A percentile compares a stretch with the other conserved stretches of the same genome.
Evolutionary conservation across 1,140 invertebrate species (phyloP).

Genomic region (Magallana angulata): DNA sequence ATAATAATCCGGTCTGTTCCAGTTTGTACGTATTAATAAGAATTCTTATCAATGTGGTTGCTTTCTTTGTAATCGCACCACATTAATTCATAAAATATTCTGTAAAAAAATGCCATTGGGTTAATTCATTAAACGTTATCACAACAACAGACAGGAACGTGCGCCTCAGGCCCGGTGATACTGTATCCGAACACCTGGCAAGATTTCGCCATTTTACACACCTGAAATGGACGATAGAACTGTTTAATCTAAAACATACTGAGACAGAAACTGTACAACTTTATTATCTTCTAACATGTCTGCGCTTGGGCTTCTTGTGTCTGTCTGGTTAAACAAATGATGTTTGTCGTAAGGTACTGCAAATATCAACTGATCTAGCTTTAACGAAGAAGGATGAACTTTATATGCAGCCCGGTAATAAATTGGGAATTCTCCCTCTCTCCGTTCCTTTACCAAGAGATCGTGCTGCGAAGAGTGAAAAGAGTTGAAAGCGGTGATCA

Average conservation of each 20-base stretch:
- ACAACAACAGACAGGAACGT: neutral
- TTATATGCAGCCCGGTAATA: neutral
- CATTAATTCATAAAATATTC: too few species aligned
- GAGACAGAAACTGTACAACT: neutral
- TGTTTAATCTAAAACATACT: neutral
- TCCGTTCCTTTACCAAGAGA: neutral
- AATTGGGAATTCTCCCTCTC: neutral
- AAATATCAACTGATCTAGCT: too few species aligned
- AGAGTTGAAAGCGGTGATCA: neutral
- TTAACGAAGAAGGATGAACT: neutral
- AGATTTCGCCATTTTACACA: neutral
- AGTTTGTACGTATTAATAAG: too few species aligned
- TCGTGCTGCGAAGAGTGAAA: neutral
- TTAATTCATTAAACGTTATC: neutral
- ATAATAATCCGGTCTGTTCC: too few species aligned
- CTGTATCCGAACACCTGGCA: neutral
- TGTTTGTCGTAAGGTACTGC: neutral
- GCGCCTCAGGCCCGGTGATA: neutral
- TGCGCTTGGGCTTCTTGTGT: too few species aligned
- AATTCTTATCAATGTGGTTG: too few species aligned
- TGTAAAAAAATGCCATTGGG: too few species aligned
- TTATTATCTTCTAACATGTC: neutral
- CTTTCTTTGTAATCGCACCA: too few species aligned
- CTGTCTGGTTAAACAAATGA: too few species aligned
- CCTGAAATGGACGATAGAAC: neutral